Base-by-base conservation (phyloP, 1,140 invertebrate species). In the Drosophila baimaii region DNA sequence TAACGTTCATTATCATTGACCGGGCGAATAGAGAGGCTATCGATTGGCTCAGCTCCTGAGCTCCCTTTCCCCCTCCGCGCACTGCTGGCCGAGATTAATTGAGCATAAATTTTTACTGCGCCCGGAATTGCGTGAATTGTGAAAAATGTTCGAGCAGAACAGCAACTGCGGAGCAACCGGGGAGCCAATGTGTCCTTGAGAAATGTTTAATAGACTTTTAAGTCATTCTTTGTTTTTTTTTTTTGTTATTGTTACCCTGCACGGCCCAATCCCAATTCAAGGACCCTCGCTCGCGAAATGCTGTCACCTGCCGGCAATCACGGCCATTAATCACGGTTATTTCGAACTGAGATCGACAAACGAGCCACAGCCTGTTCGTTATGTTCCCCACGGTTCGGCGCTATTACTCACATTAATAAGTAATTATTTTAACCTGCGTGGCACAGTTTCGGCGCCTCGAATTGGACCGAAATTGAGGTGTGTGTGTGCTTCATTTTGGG, bases 131-230 rank as follows among this genome's bases (percentile, higher is more conserved):
- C 66, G 66, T 70, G 62, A 66, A 41, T 57, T 69, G 63, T 49
- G 52, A 62, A 71, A 77, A 77, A 78, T 76, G 12, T 19, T 37
- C 15, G 23, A 23, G 41, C 37, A 39, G 35, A 62, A 23, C 13
- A 21, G 44, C 29, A 25, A 41, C 33, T n/a, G n/a, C n/a, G n/a
- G 37, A 13, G 15, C 9, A 29, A 1, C 27, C 35, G 12, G 58
- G 23, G n/a, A n/a, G 31, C 27, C 39, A 41, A 39, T 35, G 57
- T 39, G 57, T 69, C 77, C 56, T 61, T 70, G 52, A 35, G 71
- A 79, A 59, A 71, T 59, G 56, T 77, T 80, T 80, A 71, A 81
- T 71, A 81, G 64, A 76, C 78, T 72, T 77, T 81, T 58, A 66
- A 80, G 77, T 80, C 72, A 46, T 29, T 75, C 58, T 65, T 58